Evolutionary conservation across 2,113 vertebrate species (phyloP).

Genomic region (Patagioenas fasciata): DNA sequence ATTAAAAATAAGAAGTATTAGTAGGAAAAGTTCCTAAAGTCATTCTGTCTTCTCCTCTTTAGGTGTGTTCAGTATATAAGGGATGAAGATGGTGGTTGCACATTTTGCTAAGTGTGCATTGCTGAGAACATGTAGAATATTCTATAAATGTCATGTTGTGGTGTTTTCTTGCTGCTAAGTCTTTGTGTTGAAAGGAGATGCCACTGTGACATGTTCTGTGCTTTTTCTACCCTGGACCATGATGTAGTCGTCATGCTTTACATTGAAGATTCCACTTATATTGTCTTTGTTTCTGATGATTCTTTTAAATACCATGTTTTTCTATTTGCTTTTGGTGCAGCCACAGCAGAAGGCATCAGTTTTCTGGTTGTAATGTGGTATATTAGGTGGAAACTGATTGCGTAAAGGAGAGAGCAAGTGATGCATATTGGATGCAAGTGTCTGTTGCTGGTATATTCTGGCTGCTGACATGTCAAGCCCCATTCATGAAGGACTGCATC

Average conservation of each 20-base stretch:
- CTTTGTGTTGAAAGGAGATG: neutral
- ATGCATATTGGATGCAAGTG: neutral
- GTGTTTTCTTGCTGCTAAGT: neutral
- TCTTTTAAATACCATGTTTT: neutral
- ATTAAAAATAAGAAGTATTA: neutral
- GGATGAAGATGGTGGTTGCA: fast-evolving
- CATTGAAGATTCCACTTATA: neutral
- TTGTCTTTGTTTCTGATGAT: neutral
- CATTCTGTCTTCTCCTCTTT: neutral
- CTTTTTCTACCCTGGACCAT: neutral
- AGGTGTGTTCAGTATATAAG: neutral
- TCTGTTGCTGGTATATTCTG: neutral
- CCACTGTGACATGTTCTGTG: neutral
- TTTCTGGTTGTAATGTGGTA: neutral
- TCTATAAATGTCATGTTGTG: neutral
- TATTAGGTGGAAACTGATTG: neutral
- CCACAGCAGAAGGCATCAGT: neutral
- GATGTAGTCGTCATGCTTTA: neutral
- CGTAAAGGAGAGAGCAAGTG: neutral
- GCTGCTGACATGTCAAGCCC: neutral
- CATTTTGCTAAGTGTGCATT: neutral
- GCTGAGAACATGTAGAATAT: neutral
- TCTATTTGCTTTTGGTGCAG: neutral
- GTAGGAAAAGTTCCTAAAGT: neutral
- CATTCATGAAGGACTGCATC: neutral